Conservation (phyloP, 1,140 invertebrate genomes). For the Drosophila insularis region DNA sequence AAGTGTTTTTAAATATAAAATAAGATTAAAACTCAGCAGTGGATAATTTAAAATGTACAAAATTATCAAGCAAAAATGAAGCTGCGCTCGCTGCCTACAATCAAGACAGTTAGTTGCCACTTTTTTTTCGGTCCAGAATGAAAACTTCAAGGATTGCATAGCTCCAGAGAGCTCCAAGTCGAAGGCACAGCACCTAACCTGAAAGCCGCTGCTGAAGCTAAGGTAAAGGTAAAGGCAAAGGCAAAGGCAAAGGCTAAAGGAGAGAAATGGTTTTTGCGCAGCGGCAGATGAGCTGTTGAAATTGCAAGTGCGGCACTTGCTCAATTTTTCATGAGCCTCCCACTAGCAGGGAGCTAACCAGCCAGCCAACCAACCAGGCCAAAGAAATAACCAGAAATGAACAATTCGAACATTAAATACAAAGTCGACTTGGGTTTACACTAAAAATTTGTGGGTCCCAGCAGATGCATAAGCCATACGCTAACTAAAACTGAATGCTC, state of each 20-base stretch:
- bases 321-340: conserved; percentile 80
- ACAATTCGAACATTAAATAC: background rate
- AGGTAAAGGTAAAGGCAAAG: conserved; percentile 31
- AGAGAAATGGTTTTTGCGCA: conserved; percentile 65
- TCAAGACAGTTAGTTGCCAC: background rate
- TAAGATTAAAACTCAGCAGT: conserved; percentile 19
- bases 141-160: conserved; percentile 29
- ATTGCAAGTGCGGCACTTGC: conserved; percentile 79
- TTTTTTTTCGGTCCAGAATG: background rate
- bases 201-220: background rate
- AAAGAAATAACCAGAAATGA: conserved; percentile 19
- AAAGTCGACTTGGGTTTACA: conserved; percentile 19
- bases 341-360: conserved; percentile 44
- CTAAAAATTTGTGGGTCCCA: background rate
- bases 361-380: conserved; percentile 15
- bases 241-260: conserved; percentile 37
- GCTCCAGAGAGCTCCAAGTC: background rate
- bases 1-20: conserved; percentile 4
- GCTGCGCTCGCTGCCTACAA: background rate
- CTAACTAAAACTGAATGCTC: background rate
- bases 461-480: background rate
- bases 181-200: background rate
- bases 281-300: conserved; percentile 76
- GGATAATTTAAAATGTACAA: conserved; percentile 9
- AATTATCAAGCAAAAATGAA: background rate